Evolutionary conservation across 2,888 invertebrate genomes (phyloP), one percentile per base, ranked within the genome.

Genomic region (Pantelozetes paolii): DNA sequence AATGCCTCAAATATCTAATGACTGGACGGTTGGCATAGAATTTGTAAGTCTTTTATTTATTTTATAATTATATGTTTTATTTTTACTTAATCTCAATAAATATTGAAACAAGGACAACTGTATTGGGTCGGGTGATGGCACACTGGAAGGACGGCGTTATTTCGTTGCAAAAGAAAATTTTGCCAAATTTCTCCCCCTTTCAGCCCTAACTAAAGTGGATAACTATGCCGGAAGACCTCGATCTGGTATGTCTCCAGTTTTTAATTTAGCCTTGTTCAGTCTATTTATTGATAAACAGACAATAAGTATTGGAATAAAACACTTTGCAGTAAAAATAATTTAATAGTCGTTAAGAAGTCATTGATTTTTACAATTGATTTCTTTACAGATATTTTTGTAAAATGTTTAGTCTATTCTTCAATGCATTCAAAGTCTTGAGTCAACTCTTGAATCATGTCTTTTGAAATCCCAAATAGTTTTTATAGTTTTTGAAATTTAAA

Each of bases 91-190:
- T n/a, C n/a, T n/a, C 30, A 23, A 42, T 50, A 71, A 18, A 48
- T 62, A 59, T 69, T 57, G 23, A 48, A 70, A 77, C 80, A 76
- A 84, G 84, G 84, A 83, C 75, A 80, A 82, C 71, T 80, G 81
- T 2, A 82, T 84, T 48, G 84, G 84, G 15, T 81, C 82, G n/a
- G 84, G 84, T 3, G 84, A 83, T 42, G 84, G 84, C 8, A 82
- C 82, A 74, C 84, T 83, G 77, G 80, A 81, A 72, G 82, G 83
- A 40, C 79, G 81, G 54, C 80, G 82, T 50, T 79, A 84, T 74
- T 84, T 84, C 77, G 78, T 78, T 30, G 81, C 84, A 1, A 80
- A 80, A 74, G 81, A 81, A 42, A 81, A 81, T 45, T 82, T 83
- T 78, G 83, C 84, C 18, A 83, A 83, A n/a, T 81, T 84, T 54